Evolutionary conservation across 2,113 vertebrate species (phyloP).

Genomic region (Lamprotornis superbus): DNA sequence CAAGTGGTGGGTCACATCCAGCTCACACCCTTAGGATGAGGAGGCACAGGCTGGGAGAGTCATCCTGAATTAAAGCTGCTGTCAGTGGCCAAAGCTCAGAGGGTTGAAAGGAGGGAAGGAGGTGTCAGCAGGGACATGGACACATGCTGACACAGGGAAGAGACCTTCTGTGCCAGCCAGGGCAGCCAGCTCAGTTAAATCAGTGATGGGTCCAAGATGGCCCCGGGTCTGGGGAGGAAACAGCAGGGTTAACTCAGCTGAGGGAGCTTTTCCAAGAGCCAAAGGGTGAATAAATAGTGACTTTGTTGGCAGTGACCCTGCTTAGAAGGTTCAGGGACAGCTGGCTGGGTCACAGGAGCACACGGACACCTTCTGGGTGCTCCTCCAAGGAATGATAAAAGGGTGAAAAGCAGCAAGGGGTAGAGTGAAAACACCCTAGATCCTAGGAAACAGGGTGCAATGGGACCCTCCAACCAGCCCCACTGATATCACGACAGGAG

Average conservation of each 20-base stretch:
- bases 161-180: background rate
- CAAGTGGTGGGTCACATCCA: background rate
- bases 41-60: background rate
- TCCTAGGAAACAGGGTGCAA: background rate
- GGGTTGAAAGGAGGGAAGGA: background rate
- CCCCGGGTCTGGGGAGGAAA: background rate
- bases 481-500: background rate
- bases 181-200: background rate
- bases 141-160: accelerated
- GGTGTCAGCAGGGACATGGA: background rate
- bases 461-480: background rate
- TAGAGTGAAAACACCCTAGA: background rate
- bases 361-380: background rate
- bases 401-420: background rate
- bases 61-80: background rate
- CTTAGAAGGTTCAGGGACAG: background rate
- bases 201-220: background rate
- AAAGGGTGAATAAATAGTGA: background rate
- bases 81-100: background rate
- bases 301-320: background rate
- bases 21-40: background rate
- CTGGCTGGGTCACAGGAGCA: background rate
- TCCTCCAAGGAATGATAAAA: background rate
- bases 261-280: background rate
- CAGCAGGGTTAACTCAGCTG: background rate